Evolutionary conservation across 2,888 invertebrate genomes (phyloP).

Genomic region (Helleia helle): DNA sequence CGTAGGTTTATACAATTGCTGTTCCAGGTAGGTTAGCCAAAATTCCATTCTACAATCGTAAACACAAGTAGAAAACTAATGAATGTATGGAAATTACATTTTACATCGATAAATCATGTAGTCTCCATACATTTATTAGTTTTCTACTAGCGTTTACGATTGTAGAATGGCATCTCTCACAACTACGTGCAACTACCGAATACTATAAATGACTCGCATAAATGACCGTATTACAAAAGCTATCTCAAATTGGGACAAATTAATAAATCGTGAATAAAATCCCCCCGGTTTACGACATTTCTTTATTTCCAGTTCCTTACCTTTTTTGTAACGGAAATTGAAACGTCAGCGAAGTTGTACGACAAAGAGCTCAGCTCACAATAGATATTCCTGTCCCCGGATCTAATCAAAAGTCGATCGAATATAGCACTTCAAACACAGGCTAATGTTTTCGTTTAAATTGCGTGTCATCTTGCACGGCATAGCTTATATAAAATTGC

Average conservation of each 20-base stretch:
- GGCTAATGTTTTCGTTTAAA: conserved; percentile 5
- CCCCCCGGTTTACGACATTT: conserved; percentile 11
- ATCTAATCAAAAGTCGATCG: conserved; percentile 26
- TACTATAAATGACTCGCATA: background rate
- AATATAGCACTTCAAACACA: conserved; percentile 18
- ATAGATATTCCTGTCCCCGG: conserved; percentile 26
- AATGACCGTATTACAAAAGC: background rate
- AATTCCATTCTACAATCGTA: too few species aligned
- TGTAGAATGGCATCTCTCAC: too few species aligned
- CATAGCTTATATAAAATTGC: too few species aligned
- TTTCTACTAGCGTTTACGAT: too few species aligned
- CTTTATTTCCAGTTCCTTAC: conserved; percentile 24
- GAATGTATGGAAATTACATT: too few species aligned
- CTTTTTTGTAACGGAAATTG: conserved; percentile 42
- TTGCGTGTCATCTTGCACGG: conserved; percentile 7
- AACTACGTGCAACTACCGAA: too few species aligned
- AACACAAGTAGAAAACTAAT: too few species aligned
- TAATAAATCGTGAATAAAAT: conserved; percentile 10
- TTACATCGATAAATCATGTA: too few species aligned
- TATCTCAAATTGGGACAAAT: conserved; percentile 3
- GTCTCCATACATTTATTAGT: too few species aligned
- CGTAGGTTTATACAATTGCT: too few species aligned
- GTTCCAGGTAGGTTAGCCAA: too few species aligned
- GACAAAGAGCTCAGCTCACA: conserved; percentile 30
- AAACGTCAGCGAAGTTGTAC: conserved; percentile 35